Evolutionary conservation across 1,140 invertebrate genomes (phyloP).

Genomic region (Platorchestia sp.): DNA sequence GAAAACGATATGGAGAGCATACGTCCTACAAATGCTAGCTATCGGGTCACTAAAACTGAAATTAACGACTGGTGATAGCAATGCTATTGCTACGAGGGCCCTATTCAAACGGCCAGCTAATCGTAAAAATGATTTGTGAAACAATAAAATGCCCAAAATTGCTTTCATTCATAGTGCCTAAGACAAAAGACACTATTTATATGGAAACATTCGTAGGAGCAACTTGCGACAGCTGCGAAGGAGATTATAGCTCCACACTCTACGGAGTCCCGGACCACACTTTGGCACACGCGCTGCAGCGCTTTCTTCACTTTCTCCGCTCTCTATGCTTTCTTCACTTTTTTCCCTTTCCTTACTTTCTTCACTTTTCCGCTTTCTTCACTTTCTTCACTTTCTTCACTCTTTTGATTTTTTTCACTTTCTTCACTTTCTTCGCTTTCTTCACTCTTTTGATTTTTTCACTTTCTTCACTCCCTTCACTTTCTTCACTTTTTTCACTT

Average conservation of each 20-base stretch:
- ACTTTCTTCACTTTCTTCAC: too few species aligned
- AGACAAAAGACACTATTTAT: constrained; percentile 46
- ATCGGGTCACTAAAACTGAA: constrained; percentile 43
- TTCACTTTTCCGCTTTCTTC: too few species aligned
- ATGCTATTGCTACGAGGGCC: constrained; percentile 23
- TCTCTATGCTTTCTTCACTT: too few species aligned
- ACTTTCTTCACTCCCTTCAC: too few species aligned
- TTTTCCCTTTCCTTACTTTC: too few species aligned
- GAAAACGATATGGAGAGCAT: constrained; percentile 46
- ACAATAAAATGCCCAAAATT: constrained; percentile 50
- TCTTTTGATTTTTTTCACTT: too few species aligned
- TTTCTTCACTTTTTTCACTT: too few species aligned
- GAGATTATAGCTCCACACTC: neutral
- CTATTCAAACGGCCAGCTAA: constrained; percentile 42
- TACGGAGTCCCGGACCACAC: neutral
- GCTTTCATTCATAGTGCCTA: constrained; percentile 47
- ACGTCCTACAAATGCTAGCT: constrained; percentile 31
- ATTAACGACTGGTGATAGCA: neutral
- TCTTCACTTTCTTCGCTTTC: too few species aligned
- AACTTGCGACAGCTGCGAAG: constrained; percentile 27
- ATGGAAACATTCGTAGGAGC: constrained; percentile 11
- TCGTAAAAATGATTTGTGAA: constrained; percentile 55
- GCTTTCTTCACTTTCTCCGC: too few species aligned
- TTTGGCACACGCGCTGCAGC: too few species aligned
- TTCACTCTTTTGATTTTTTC: too few species aligned